phyloP scores from a whole-genome alignment of 37 sponge, comb jelly and placozoan species.

The Beroe forskalii region DNA sequence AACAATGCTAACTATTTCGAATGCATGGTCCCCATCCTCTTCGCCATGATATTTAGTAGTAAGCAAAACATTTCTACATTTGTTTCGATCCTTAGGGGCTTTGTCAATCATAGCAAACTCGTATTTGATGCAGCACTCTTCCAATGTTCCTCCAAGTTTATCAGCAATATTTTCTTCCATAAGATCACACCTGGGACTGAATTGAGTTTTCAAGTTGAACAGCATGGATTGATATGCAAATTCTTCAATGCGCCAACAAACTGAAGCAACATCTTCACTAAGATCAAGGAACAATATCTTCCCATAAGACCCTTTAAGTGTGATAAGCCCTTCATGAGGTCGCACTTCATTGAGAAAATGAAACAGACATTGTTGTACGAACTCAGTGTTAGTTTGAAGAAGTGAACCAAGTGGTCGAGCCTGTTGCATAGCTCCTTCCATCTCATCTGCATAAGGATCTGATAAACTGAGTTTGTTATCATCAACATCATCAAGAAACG shows the following conservation, averaged over 20 bases:
- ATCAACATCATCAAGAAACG: conserved; percentile 48
- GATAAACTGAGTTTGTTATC: conserved; percentile 42
- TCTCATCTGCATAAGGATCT: neutral
- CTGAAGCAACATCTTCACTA: conserved; percentile 53
- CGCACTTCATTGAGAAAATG: conserved; percentile 56
- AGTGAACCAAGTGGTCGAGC: conserved; percentile 42
- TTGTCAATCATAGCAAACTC: conserved; percentile 62
- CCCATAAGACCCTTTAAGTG: conserved; percentile 1
- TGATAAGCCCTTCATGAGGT: conserved; percentile 31
- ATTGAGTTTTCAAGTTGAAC: conserved; percentile 11
- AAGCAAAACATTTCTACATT: conserved; percentile 17
- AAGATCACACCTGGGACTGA: conserved; percentile 37
- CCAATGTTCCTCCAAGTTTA: conserved; percentile 36
- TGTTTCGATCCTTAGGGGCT: conserved; percentile 37
- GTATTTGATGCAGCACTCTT: conserved; percentile 1
- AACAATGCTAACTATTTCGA: conserved; percentile 4
- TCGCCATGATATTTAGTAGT: neutral
- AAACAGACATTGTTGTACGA: conserved; percentile 36
- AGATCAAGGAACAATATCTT: conserved; percentile 60
- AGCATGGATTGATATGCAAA: conserved; percentile 65
- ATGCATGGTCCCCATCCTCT: neutral
- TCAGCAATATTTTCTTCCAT: conserved; percentile 46
- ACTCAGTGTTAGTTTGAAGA: conserved; percentile 49
- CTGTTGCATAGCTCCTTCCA: conserved; percentile 53
- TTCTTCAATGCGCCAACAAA: conserved; percentile 63